Percentiles rank a stretch among this genome's conserved stretches.
phyloP scores from a whole-genome alignment of 2,797 vertebrate genomes.

The Antrozous pallidus region DNA sequence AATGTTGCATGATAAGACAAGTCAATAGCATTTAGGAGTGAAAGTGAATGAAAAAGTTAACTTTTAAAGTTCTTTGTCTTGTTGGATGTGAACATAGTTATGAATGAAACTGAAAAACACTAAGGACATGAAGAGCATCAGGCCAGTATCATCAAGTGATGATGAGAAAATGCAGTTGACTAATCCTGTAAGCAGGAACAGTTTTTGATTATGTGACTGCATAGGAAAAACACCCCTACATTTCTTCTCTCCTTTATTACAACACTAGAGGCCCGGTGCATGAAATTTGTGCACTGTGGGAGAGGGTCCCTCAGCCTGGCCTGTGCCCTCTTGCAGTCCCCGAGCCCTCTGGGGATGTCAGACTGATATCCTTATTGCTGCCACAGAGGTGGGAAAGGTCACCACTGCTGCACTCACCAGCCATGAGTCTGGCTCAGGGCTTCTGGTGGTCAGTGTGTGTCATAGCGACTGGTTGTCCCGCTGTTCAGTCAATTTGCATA shows the following conservation, averaged over 20 bases:
- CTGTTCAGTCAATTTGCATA: too few species aligned
- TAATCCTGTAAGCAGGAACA: background rate
- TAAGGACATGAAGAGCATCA: background rate
- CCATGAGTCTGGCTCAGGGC: too few species aligned
- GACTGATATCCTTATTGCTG: too few species aligned
- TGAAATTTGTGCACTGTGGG: too few species aligned
- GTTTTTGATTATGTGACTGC: background rate
- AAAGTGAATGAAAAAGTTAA: background rate
- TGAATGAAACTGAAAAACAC: background rate
- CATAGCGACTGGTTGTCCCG: too few species aligned
- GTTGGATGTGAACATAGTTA: background rate
- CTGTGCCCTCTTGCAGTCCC: too few species aligned
- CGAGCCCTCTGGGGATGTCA: too few species aligned
- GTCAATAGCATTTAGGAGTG: background rate
- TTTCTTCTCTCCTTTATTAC: background rate
- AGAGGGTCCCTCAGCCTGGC: too few species aligned
- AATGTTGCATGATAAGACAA: background rate
- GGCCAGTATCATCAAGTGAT: background rate
- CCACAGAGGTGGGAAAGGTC: too few species aligned
- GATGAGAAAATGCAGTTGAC: slow-evolving; percentile 12
- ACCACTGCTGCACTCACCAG: too few species aligned
- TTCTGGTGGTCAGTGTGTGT: too few species aligned
- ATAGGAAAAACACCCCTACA: background rate
- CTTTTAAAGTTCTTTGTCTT: slow-evolving; percentile 13
- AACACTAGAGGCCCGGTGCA: too few species aligned